phyloP scores from a whole-genome alignment of 30 jellyfish, hydroid and myxozoan species.

The Hydractinia symbiolongicarpus region DNA sequence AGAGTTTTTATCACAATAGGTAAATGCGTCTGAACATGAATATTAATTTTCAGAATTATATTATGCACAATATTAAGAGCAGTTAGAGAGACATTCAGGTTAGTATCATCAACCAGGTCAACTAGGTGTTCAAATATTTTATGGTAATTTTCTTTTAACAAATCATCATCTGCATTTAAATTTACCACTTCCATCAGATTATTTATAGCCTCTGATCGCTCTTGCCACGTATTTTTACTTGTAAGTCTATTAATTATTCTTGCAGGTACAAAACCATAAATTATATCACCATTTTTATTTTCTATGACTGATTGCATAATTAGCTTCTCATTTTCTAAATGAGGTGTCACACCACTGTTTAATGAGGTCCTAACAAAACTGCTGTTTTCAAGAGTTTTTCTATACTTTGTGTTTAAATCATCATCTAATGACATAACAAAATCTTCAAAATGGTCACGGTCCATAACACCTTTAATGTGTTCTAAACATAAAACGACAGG shows the following conservation, averaged over 20 bases:
- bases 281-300: constrained; percentile 34
- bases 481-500: constrained; percentile 73
- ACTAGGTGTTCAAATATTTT: constrained; percentile 49
- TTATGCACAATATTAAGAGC: constrained; percentile 53
- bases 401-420: constrained; percentile 44
- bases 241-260: constrained; percentile 47
- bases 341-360: not conserved
- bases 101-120: constrained; percentile 59
- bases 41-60: constrained; percentile 47
- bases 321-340: not conserved
- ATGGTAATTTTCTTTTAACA: constrained; percentile 25
- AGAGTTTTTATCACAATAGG: constrained; percentile 46
- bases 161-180: constrained; percentile 31
- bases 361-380: constrained; percentile 1
- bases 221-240: constrained; percentile 54
- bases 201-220: constrained; percentile 75
- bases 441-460: constrained; percentile 44
- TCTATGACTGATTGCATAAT: not conserved
- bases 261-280: constrained; percentile 70
- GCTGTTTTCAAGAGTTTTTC: constrained; percentile 33
- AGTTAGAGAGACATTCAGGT: constrained; percentile 59
- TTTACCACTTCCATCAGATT: constrained; percentile 38
- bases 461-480: constrained; percentile 53
- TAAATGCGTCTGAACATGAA: constrained; percentile 48
- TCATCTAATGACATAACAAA: constrained; percentile 54